Conservation (phyloP, 1,140 invertebrate species). For the Papilio machaon region DNA sequence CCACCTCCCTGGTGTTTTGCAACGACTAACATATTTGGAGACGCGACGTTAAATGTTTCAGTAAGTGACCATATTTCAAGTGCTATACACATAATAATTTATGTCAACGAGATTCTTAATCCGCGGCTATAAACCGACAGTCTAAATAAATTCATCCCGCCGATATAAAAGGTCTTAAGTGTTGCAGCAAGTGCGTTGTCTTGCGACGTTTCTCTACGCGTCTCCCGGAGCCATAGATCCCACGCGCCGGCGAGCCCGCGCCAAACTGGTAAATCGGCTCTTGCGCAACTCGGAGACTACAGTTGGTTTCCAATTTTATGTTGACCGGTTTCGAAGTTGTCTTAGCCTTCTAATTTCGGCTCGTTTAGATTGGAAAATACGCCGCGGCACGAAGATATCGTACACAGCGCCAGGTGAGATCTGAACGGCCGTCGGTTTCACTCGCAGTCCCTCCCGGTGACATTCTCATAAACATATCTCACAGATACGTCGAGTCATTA, state of each 20-base stretch:
- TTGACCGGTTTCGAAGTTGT: slow-evolving; percentile 80
- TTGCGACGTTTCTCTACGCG: slow-evolving; percentile 40
- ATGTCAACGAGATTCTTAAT: slow-evolving; percentile 76
- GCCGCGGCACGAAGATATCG: slow-evolving; percentile 55
- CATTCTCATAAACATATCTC: slow-evolving; percentile 52
- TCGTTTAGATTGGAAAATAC: slow-evolving; percentile 80
- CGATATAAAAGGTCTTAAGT: slow-evolving; percentile 52
- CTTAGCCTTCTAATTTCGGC: slow-evolving; percentile 80
- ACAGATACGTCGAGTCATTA: slow-evolving; percentile 49
- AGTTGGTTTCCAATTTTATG: slow-evolving; percentile 82
- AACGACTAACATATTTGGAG: slow-evolving; percentile 39
- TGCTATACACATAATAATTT: slow-evolving; percentile 65
- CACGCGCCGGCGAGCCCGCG: slow-evolving; percentile 67
- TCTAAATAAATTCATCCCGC: slow-evolving; percentile 60
- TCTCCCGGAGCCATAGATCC: slow-evolving; percentile 61
- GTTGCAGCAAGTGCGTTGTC: slow-evolving; percentile 23
- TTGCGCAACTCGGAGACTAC: slow-evolving; percentile 77
- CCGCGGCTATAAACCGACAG: slow-evolving; percentile 69
- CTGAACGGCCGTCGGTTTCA: slow-evolving; percentile 53
- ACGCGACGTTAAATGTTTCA: slow-evolving; percentile 51
- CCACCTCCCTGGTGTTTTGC: slow-evolving; percentile 24
- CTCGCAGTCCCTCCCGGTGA: slow-evolving; percentile 45
- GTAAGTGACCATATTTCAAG: slow-evolving; percentile 57
- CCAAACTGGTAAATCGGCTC: slow-evolving; percentile 74
- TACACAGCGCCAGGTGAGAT: slow-evolving; percentile 56